Conservation (phyloP, 1,140 invertebrate species). For the Drosophila dunni region DNA sequence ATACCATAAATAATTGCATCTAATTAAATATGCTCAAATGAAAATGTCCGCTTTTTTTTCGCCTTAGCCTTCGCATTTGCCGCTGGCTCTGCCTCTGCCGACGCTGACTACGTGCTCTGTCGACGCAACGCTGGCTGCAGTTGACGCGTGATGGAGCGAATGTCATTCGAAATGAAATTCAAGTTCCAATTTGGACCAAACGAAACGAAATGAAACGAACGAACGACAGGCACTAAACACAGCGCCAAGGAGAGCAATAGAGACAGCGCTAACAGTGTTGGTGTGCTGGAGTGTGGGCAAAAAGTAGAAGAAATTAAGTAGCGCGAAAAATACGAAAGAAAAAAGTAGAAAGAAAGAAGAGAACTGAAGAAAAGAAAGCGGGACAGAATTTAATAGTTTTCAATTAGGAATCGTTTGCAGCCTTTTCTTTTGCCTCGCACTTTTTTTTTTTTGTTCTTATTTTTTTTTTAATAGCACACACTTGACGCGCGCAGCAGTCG, state of each 20-base stretch:
- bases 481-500: constrained; percentile 49
- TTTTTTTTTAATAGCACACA: constrained; percentile 59
- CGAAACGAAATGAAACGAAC: constrained; percentile 9
- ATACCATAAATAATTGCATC: constrained; percentile 85
- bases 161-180: constrained; percentile 85
- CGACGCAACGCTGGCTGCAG: constrained; percentile 70
- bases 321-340: constrained; percentile 56
- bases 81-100: constrained; percentile 15
- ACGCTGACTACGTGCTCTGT: constrained; percentile 65
- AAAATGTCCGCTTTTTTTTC: constrained; percentile 82
- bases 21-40: constrained; percentile 85
- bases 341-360: constrained; percentile 34
- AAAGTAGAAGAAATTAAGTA: constrained; percentile 59
- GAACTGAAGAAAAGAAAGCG: constrained; percentile 7
- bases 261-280: not conserved
- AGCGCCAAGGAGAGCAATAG: not conserved
- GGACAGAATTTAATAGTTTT: constrained; percentile 84
- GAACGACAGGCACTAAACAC: constrained; percentile 37
- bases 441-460: constrained; percentile 7
- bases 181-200: constrained; percentile 80
- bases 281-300: not conserved
- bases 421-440: constrained; percentile 60
- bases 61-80: constrained; percentile 28
- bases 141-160: constrained; percentile 84
- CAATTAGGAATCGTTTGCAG: constrained; percentile 85